phyloP scores from a whole-genome alignment of 2,113 vertebrate species.

The Isichthys henryi region DNA sequence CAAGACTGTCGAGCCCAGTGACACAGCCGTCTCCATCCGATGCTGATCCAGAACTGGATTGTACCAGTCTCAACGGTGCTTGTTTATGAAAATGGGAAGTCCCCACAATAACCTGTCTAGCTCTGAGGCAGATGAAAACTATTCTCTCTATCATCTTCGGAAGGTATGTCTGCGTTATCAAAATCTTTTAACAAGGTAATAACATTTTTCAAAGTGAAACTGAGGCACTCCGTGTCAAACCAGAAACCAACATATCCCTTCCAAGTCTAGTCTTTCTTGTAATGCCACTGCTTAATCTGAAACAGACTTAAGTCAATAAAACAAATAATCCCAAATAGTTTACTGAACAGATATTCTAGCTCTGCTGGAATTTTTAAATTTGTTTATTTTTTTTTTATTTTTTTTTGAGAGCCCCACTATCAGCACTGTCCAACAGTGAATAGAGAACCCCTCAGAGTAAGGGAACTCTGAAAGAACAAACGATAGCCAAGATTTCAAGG shows the following conservation, averaged over 20 bases:
- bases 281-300: background rate
- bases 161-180: background rate
- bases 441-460: conserved; percentile 1
- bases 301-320: background rate
- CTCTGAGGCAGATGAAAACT: background rate
- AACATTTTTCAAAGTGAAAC: conserved; percentile 2
- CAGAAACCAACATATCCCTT: background rate
- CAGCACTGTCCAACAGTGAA: conserved; percentile 24
- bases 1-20: background rate
- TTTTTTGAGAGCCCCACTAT: background rate
- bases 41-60: background rate
- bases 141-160: background rate
- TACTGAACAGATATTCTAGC: background rate
- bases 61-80: background rate
- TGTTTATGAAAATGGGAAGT: background rate
- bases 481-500: background rate
- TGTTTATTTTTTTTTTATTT: background rate
- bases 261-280: background rate
- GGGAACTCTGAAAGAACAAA: background rate
- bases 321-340: background rate
- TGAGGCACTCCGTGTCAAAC: background rate
- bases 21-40: background rate
- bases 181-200: conserved; percentile 1
- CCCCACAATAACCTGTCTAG: background rate
- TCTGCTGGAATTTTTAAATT: background rate